phyloP scores from a whole-genome alignment of 2,888 invertebrate genomes.

The Diachrysia chrysitis region DNA sequence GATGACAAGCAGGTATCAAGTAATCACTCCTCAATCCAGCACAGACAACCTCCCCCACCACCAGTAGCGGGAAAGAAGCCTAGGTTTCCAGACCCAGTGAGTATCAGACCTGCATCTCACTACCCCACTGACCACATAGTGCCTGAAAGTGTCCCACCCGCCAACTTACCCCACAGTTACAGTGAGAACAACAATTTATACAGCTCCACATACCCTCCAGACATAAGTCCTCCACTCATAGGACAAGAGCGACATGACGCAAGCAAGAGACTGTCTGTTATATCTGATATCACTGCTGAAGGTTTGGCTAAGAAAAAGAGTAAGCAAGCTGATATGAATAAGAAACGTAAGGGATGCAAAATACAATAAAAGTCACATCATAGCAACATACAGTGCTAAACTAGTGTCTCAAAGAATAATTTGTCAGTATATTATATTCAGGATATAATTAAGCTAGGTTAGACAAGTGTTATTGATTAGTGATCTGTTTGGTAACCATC shows the following conservation, averaged over 20 bases:
- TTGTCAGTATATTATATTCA: conserved; percentile 23
- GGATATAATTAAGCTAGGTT: conserved; percentile 11
- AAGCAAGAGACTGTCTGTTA: conserved; percentile 82
- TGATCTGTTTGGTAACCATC: conserved; percentile 21
- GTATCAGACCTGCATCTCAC: conserved; percentile 85
- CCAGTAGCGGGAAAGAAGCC: conserved; percentile 82
- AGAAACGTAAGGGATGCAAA: conserved; percentile 84
- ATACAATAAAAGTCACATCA: conserved; percentile 73
- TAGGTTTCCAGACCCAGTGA: conserved; percentile 85
- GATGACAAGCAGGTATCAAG: conserved; percentile 70
- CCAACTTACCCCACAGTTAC: conserved; percentile 77
- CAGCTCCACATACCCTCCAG: conserved; percentile 77
- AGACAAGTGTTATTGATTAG: conserved; percentile 8
- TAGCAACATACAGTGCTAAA: neutral
- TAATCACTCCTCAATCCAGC: conserved; percentile 69
- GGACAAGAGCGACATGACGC: conserved; percentile 69
- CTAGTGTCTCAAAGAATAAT: conserved; percentile 14
- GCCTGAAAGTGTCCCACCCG: conserved; percentile 61
- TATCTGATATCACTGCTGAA: conserved; percentile 85
- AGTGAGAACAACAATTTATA: conserved; percentile 85
- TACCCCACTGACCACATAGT: conserved; percentile 77
- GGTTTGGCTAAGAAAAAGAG: conserved; percentile 82
- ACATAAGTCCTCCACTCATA: conserved; percentile 58
- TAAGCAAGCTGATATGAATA: conserved; percentile 80
- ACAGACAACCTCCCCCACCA: conserved; percentile 82